phyloP scores from a whole-genome alignment of 2,797 vertebrate genomes.

The Prunella strophiata region DNA sequence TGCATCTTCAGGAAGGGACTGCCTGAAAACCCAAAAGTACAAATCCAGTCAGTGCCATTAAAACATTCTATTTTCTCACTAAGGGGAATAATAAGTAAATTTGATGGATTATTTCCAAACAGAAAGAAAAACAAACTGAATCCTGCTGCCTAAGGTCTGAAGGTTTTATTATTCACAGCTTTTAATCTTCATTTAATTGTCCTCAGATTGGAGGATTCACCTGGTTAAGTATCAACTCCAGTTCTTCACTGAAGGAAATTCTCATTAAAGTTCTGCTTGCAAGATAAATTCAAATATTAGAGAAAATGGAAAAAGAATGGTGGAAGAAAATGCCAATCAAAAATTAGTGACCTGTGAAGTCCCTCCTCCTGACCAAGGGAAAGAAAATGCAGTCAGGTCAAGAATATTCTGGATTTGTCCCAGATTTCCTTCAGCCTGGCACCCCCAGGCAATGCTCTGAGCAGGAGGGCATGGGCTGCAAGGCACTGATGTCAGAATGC shows the following conservation, averaged over 20 bases:
- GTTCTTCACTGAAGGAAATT: neutral
- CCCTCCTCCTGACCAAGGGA: neutral
- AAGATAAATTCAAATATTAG: neutral
- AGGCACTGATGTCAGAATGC: neutral
- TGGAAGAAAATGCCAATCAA: neutral
- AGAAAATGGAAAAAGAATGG: neutral
- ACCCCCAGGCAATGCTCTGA: neutral
- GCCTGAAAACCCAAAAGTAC: constrained; percentile 56
- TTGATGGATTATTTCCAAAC: neutral
- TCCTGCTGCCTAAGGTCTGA: neutral
- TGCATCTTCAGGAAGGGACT: constrained; percentile 83
- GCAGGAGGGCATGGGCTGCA: neutral
- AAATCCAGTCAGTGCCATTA: neutral
- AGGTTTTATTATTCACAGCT: neutral
- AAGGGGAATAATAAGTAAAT: neutral
- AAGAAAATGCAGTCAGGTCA: neutral
- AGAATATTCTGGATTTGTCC: neutral
- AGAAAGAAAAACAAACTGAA: neutral
- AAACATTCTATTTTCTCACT: neutral
- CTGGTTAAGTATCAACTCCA: neutral
- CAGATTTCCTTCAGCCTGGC: neutral
- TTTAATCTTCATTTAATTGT: neutral
- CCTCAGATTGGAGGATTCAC: neutral
- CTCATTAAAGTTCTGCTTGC: neutral
- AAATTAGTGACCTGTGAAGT: neutral